Conservation (phyloP, 2,113 vertebrate genomes). For the Coregonus clupeaformis region DNA sequence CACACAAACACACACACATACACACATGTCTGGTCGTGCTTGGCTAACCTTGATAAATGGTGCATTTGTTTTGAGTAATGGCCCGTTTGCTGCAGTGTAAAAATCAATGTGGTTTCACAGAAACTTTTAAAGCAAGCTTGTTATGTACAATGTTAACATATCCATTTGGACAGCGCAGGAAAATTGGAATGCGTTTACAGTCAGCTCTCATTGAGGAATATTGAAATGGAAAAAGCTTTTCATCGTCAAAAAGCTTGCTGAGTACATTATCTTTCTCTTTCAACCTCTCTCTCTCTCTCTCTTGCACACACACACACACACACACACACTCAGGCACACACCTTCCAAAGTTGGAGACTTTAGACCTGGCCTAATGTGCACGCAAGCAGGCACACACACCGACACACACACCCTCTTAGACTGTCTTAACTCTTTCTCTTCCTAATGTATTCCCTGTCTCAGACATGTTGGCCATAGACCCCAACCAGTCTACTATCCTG, state of each 20-base stretch:
- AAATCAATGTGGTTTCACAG: constrained; percentile 69
- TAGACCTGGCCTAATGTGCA: no score
- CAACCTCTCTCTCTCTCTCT: constrained; percentile 8
- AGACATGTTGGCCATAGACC: constrained; percentile 82
- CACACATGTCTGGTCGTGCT: constrained; percentile 48
- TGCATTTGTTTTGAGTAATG: constrained; percentile 77
- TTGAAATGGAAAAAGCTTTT: constrained; percentile 56
- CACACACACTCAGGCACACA: background rate
- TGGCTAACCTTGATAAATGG: constrained; percentile 70
- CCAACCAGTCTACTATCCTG: constrained; percentile 80
- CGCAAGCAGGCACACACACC: background rate
- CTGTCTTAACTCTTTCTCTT: background rate
- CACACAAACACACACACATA: constrained; percentile 1
- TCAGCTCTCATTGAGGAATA: constrained; percentile 52
- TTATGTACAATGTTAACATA: constrained; percentile 67
- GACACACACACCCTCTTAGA: background rate
- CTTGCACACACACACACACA: background rate
- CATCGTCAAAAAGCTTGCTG: constrained; percentile 57
- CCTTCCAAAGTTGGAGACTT: background rate
- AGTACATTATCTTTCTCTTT: constrained; percentile 54
- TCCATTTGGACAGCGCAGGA: constrained; percentile 57
- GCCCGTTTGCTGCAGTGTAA: constrained; percentile 63
- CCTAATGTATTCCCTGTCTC: background rate
- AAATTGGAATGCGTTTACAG: constrained; percentile 57
- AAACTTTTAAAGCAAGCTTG: constrained; percentile 60